Conservation (phyloP, 2,113 vertebrate genomes). For the Carettochelys insculpta region DNA sequence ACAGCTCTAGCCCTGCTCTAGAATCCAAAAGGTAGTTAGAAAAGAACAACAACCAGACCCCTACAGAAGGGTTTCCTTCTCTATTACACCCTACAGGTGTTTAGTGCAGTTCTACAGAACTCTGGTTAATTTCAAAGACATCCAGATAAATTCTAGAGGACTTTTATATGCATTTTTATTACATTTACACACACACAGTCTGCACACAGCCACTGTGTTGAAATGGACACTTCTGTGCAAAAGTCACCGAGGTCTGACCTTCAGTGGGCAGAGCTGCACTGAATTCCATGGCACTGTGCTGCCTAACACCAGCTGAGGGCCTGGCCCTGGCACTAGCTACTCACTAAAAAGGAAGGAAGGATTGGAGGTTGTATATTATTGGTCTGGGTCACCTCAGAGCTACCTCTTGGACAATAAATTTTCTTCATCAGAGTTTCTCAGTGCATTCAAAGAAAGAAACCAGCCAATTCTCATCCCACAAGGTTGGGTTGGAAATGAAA, state of each 20-base stretch:
- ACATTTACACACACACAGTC: not conserved
- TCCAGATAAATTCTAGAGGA: fast-evolving
- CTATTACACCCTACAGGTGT: not conserved
- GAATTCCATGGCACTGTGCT: not conserved
- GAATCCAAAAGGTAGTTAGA: not conserved
- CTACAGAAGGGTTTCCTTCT: fast-evolving
- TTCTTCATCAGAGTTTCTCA: not conserved
- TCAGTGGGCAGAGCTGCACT: not conserved
- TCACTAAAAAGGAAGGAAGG: not conserved
- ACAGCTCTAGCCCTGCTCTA: not conserved
- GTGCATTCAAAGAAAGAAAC: not conserved
- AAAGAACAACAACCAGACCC: not conserved
- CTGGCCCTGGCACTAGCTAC: not conserved
- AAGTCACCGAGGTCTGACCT: not conserved
- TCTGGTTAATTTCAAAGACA: fast-evolving
- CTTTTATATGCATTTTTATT: not conserved
- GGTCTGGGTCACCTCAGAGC: not conserved
- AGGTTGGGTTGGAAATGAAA: not conserved
- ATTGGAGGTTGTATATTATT: fast-evolving
- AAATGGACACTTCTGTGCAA: not conserved
- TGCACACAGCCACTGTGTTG: not conserved
- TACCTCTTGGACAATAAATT: not conserved
- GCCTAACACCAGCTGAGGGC: not conserved
- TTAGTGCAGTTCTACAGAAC: not conserved
- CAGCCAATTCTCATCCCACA: fast-evolving